Evolutionary conservation across 2,797 vertebrate species (phyloP).

Genomic region (Antennarius maculatus): DNA sequence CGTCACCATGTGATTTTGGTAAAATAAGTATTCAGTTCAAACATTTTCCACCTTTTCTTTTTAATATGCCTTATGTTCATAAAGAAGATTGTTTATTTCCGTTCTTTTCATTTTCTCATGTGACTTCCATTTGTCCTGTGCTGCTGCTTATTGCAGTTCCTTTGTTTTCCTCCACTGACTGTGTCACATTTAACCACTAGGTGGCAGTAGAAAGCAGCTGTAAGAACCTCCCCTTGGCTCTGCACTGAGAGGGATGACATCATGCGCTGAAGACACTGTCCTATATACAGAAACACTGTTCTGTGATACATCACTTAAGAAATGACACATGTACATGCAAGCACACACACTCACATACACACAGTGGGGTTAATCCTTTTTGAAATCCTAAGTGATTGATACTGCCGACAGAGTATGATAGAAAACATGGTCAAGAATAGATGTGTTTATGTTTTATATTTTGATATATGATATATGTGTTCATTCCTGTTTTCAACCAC

Average conservation of each 20-base stretch:
- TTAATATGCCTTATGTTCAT: background rate
- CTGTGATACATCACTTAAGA: slow-evolving; percentile 1
- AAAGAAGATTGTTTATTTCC: background rate
- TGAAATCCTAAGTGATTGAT: background rate
- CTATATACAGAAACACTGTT: background rate
- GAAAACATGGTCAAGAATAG: background rate
- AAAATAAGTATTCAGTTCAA: background rate
- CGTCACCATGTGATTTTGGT: slow-evolving; percentile 34
- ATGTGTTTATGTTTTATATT: background rate
- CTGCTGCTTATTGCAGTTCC: background rate
- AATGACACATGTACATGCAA: background rate
- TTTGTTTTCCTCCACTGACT: slow-evolving; percentile 28
- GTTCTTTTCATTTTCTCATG: background rate
- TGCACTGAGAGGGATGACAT: slow-evolving; percentile 49
- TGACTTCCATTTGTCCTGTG: background rate
- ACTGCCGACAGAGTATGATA: background rate
- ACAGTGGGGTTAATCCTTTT: background rate
- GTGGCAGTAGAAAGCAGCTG: slow-evolving; percentile 52
- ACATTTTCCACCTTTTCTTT: background rate
- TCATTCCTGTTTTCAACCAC: background rate
- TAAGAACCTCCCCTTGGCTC: background rate
- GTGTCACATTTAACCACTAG: slow-evolving; percentile 38
- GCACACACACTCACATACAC: background rate
- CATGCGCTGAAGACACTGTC: slow-evolving; percentile 30
- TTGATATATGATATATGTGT: background rate